Evolutionary conservation across 2,797 vertebrate genomes (phyloP).

Genomic region (Myiotriccus ornatus): DNA sequence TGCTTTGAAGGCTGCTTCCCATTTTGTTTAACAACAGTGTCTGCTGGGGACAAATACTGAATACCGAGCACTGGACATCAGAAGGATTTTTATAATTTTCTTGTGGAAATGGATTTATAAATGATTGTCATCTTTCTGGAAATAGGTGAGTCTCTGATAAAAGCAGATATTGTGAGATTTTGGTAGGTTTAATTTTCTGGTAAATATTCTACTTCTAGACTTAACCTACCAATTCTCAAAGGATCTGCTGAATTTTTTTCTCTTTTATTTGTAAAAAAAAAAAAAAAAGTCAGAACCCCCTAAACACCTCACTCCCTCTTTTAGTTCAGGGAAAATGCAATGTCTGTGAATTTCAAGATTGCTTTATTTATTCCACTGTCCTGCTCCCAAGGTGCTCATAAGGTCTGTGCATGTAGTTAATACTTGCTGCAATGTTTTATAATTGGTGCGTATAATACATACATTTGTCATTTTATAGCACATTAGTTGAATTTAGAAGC

Average conservation of each 20-base stretch:
- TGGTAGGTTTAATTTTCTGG: background rate
- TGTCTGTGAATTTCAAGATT: conserved; percentile 47
- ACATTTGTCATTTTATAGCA: conserved; percentile 55
- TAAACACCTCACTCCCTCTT: background rate
- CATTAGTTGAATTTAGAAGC: conserved; percentile 36
- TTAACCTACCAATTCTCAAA: conserved; percentile 11
- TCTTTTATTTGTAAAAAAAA: background rate
- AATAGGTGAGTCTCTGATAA: conserved; percentile 51
- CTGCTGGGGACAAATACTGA: conserved; percentile 32
- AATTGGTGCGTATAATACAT: background rate
- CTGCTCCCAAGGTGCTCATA: conserved; percentile 18
- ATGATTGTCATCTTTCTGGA: background rate
- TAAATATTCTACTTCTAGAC: background rate
- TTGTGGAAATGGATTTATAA: conserved; percentile 15
- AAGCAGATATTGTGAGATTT: background rate
- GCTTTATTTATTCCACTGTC: background rate
- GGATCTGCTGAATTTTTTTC: background rate
- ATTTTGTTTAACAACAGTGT: conserved; percentile 28
- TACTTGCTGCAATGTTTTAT: conserved; percentile 41
- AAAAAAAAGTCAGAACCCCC: background rate
- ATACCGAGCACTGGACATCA: background rate
- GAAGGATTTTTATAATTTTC: conserved; percentile 27
- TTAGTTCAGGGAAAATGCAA: conserved; percentile 5
- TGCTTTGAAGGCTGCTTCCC: conserved; percentile 74
- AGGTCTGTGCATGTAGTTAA: conserved; percentile 42